Evolutionary conservation across 2,797 vertebrate genomes (phyloP), one percentile per base, ranked within the genome.

Genomic region (Coreius guichenoti): DNA sequence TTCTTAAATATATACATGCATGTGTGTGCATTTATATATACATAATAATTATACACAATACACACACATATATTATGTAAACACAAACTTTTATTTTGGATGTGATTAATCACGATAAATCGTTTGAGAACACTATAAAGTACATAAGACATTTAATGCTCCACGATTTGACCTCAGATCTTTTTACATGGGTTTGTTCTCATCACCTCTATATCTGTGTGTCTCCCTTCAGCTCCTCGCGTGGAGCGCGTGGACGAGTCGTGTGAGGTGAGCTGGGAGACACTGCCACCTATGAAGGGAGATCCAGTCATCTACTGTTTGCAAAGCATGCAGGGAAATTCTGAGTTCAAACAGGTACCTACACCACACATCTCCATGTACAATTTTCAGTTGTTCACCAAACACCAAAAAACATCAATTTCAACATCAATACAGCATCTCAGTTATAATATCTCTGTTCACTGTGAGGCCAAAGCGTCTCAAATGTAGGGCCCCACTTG

Each of bases 291-390:
- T 89, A 98, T 99, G 98, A 99, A 98, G 91, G 97, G 98, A 51
- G 98, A 99, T 93, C 96, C 97, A 6, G 88, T 99, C 89, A 96
- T 97, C 92, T 99, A 99, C 93, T 96, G 95, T 89, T 93, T 99
- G 93, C 98, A 99, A 91, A 95, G 95, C 92, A 98, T 98, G 96
- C 93, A 96, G 92, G 98, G 98, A 88, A 98, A 98, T 93, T 96
- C 97, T 0, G 98, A 99, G 86, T 99, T 98, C 92, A 99, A 96
- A 95, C 98, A 99, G 98, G 98, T 99, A 95, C 75, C 4, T 45
- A 23, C 13, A 74, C 17, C 19, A 23, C 17, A 47, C 51, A n/a
- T n/a, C 13, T 68, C 21, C 13, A 80, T 51, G 26, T 17, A 26
- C 23, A 13, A 13, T 23, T 26, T 67, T n/a, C 61, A 43, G 43